Evolutionary conservation across 2,113 vertebrate species (phyloP).

Genomic region (Natator depressus): DNA sequence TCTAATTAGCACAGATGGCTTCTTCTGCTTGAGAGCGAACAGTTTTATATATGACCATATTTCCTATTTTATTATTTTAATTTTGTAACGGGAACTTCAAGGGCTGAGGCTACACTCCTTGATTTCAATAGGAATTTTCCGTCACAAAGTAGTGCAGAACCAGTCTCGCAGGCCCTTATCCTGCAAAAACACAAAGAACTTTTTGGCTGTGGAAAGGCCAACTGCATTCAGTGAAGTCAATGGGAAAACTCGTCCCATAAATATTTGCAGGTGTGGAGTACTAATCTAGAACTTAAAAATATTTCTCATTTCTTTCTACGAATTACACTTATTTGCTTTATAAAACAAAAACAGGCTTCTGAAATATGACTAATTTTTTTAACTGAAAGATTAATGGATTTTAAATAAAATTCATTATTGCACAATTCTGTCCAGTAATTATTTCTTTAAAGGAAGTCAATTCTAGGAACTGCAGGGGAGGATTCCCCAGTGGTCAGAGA

Average conservation of each 20-base stretch:
- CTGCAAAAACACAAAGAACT: background rate
- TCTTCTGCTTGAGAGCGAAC: background rate
- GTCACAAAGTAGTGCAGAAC: background rate
- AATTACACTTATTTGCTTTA: background rate
- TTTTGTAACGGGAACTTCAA: background rate
- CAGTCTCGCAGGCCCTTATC: background rate
- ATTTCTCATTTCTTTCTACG: background rate
- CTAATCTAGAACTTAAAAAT: background rate
- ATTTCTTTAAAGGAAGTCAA: background rate
- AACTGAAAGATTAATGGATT: background rate
- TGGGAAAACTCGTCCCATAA: background rate
- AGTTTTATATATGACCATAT: background rate
- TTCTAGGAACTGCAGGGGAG: background rate
- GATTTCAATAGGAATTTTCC: background rate
- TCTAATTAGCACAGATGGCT: background rate
- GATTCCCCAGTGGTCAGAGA: background rate
- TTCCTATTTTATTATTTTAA: background rate
- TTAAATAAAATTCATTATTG: background rate
- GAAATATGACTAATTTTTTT: background rate
- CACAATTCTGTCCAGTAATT: background rate
- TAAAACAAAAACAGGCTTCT: background rate
- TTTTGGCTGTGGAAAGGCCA: background rate
- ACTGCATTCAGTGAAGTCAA: background rate
- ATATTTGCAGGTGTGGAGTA: background rate
- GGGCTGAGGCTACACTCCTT: background rate